A percentile compares a stretch with the other conserved stretches of the same genome.
These are phyloP conservation scores for Choristoneura rosaceana DNA, from an alignment of 2,888 invertebrate species.

Conservation along the genomic window DNA sequence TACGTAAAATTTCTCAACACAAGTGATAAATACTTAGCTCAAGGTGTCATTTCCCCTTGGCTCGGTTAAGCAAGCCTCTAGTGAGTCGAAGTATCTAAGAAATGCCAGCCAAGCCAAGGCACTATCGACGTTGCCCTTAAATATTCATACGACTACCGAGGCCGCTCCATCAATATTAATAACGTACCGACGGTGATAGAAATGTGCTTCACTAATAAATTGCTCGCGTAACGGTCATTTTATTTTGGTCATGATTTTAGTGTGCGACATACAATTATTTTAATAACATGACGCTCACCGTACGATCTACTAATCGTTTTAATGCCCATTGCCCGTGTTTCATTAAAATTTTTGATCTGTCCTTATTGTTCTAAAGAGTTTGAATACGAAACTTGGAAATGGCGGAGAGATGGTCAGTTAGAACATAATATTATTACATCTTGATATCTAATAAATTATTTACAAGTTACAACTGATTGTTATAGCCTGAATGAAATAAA, in stretches of 20 bases:
- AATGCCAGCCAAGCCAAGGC: conserved; percentile 57
- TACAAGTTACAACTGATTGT: not conserved
- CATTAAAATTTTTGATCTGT: not conserved
- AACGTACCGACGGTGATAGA: conserved; percentile 63
- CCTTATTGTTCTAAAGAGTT: not conserved
- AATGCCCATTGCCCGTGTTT: not conserved
- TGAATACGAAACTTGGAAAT: not conserved
- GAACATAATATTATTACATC: not conserved
- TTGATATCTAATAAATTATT: too few relatives aligned
- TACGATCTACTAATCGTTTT: not conserved
- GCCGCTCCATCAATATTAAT: conserved; percentile 72
- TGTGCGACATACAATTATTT: conserved; percentile 17
- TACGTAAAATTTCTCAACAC: conserved; percentile 20
- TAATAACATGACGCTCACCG: not conserved
- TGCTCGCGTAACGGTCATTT: conserved; percentile 54
- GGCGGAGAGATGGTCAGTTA: conserved; percentile 9
- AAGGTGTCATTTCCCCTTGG: conserved; percentile 36
- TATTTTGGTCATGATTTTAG: conserved; percentile 42
- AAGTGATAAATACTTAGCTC: conserved; percentile 18
- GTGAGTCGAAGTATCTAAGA: conserved; percentile 50
- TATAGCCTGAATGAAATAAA: too few relatives aligned
- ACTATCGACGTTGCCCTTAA: conserved; percentile 64
- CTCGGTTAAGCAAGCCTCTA: conserved; percentile 27
- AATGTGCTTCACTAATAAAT: conserved; percentile 59
- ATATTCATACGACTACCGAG: conserved; percentile 70